Conservation (phyloP, 2,888 invertebrate species). For the Torymus aiolomorphi region DNA sequence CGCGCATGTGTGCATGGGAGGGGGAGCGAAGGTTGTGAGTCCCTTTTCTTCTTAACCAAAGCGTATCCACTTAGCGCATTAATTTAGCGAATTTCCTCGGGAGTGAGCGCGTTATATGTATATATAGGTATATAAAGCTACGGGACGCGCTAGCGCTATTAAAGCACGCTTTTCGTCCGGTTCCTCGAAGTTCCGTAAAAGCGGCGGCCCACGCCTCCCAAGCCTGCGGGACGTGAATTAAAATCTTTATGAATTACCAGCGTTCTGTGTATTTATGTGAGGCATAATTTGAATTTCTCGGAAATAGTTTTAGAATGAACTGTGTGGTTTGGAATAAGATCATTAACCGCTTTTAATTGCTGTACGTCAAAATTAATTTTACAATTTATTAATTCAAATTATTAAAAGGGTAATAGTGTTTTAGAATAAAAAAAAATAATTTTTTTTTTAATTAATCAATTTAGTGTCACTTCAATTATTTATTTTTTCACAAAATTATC, state of each 20-base stretch:
- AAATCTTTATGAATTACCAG: constrained; percentile 41
- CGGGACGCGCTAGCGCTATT: constrained; percentile 37
- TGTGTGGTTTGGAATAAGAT: too few relatives aligned
- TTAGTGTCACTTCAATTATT: too few relatives aligned
- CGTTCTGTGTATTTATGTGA: constrained; percentile 20
- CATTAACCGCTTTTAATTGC: too few relatives aligned
- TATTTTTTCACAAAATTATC: too few relatives aligned
- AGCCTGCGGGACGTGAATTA: constrained; percentile 35
- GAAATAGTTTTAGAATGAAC: too few relatives aligned
- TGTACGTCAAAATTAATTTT: too few relatives aligned
- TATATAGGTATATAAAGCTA: not conserved
- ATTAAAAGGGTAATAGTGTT: too few relatives aligned
- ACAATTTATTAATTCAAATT: too few relatives aligned
- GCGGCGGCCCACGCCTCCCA: not conserved
- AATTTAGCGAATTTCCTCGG: constrained; percentile 67
- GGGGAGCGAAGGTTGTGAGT: constrained; percentile 12
- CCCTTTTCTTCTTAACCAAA: constrained; percentile 67
- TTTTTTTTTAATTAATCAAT: too few relatives aligned
- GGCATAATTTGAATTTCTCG: constrained; percentile 6
- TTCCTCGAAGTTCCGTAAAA: constrained; percentile 12
- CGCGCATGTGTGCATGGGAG: not conserved
- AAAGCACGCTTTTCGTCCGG: constrained; percentile 52
- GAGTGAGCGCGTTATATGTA: constrained; percentile 38
- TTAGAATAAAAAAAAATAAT: too few relatives aligned
- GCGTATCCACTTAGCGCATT: constrained; percentile 68